Percentiles rank a stretch among this genome's conserved stretches.
phyloP scores from a whole-genome alignment of 2,113 vertebrate species.

The Mesitornis unicolor region DNA sequence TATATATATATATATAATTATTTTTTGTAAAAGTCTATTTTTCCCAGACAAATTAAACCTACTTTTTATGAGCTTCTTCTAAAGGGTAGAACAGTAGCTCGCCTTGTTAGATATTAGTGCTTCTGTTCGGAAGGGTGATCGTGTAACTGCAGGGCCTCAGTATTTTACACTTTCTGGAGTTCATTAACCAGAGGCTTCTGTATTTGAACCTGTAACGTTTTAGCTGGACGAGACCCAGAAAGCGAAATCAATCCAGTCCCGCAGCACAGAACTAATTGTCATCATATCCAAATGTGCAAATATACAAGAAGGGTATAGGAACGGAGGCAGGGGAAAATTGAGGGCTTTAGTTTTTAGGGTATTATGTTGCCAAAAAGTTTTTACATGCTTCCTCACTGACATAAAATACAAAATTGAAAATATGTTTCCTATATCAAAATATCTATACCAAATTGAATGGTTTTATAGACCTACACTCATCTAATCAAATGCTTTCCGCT shows the following conservation, averaged over 20 bases:
- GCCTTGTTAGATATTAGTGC: slow-evolving; percentile 66
- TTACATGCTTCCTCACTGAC: slow-evolving; percentile 32
- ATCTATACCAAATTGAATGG: not conserved
- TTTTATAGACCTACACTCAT: slow-evolving; percentile 7
- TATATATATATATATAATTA: too few species aligned
- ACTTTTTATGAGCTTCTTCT: slow-evolving; percentile 75
- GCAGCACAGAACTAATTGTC: slow-evolving; percentile 61
- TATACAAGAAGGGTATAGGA: slow-evolving; percentile 42
- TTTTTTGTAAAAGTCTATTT: slow-evolving; percentile 51
- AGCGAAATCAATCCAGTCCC: slow-evolving; percentile 56
- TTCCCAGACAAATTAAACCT: slow-evolving; percentile 74
- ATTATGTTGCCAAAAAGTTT: slow-evolving; percentile 49
- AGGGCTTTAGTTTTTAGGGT: not conserved
- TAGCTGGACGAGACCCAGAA: slow-evolving; percentile 40
- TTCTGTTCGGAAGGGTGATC: slow-evolving; percentile 57
- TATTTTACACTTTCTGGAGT: slow-evolving; percentile 55
- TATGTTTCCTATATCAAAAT: slow-evolving; percentile 47
- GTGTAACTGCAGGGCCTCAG: slow-evolving; percentile 45
- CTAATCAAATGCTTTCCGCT: slow-evolving; percentile 34
- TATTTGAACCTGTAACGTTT: slow-evolving; percentile 16
- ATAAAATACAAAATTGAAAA: slow-evolving; percentile 31
- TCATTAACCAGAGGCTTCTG: slow-evolving; percentile 33
- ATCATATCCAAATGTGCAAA: slow-evolving; percentile 60
- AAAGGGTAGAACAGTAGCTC: slow-evolving; percentile 66
- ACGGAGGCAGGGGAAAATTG: slow-evolving; percentile 23